Conservation (phyloP, 2,888 invertebrate species). For the Dicyrtomina minuta region DNA sequence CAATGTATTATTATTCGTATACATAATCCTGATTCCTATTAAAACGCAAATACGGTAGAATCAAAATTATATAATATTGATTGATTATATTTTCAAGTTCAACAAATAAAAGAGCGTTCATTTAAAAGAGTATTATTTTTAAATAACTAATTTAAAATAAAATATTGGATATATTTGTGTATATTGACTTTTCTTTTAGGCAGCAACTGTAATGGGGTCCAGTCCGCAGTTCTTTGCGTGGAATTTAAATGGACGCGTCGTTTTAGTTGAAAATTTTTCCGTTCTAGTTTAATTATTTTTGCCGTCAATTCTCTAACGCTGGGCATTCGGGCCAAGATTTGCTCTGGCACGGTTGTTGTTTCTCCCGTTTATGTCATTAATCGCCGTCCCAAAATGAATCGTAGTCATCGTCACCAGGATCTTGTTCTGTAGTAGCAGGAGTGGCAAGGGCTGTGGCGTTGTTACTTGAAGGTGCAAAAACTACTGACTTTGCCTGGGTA, state of each 20-base stretch:
- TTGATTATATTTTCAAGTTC: too few relatives aligned
- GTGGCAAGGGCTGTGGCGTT: too few relatives aligned
- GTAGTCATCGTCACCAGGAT: slow-evolving; percentile 18
- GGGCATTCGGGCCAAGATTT: slow-evolving; percentile 19
- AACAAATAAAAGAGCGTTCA: too few relatives aligned
- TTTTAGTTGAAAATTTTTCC: slow-evolving; percentile 49
- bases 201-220: slow-evolving; percentile 2
- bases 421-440: too few relatives aligned
- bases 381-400: slow-evolving; percentile 18
- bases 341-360: too few relatives aligned
- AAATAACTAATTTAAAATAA: neutral
- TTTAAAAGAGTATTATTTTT: neutral
- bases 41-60: too few relatives aligned
- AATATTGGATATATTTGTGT: neutral
- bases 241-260: slow-evolving; percentile 42
- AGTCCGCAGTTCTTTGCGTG: slow-evolving; percentile 6
- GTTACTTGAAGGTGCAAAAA: too few relatives aligned
- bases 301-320: slow-evolving; percentile 47
- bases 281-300: slow-evolving; percentile 44
- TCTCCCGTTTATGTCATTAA: neutral
- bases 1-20: too few relatives aligned
- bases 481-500: too few relatives aligned
- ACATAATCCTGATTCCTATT: too few relatives aligned
- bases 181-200: slow-evolving; percentile 16
- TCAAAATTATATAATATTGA: too few relatives aligned